phyloP scores from a whole-genome alignment of 1,140 invertebrate species.

The Archegozetes longisetosus region DNA sequence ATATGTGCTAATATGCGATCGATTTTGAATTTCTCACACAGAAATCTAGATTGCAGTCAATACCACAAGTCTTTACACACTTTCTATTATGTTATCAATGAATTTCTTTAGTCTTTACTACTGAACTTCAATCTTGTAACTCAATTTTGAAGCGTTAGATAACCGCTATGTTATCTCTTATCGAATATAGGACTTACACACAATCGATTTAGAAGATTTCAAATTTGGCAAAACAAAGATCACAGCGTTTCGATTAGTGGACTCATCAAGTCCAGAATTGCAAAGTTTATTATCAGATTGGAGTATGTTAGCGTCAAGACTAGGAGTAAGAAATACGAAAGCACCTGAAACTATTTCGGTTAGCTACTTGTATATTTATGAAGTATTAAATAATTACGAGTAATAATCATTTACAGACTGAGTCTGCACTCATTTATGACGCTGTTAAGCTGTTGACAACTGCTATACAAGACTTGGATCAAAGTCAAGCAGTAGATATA shows the following conservation, averaged over 20 bases:
- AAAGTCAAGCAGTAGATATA: constrained; percentile 23
- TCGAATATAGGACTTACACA: constrained; percentile 26
- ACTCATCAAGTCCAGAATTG: constrained; percentile 26
- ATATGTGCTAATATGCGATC: too few relatives aligned
- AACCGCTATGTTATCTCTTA: too few relatives aligned
- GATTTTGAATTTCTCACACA: too few relatives aligned
- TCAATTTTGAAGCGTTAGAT: too few relatives aligned
- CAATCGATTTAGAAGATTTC: constrained; percentile 25
- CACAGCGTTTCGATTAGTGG: constrained; percentile 38
- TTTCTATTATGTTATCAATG: too few relatives aligned
- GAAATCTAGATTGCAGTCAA: too few relatives aligned
- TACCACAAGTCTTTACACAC: too few relatives aligned
- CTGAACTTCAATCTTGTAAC: too few relatives aligned
- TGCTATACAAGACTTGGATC: constrained; percentile 28
- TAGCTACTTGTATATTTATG: neutral
- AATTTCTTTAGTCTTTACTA: too few relatives aligned
- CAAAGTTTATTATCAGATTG: constrained; percentile 5
- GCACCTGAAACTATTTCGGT: neutral
- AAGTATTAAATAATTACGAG: neutral
- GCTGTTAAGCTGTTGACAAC: constrained; percentile 30
- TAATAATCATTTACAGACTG: constrained; percentile 26
- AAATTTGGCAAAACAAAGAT: constrained; percentile 24
- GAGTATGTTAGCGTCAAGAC: neutral
- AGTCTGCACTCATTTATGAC: constrained; percentile 33
- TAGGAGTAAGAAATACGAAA: neutral